phyloP scores from a whole-genome alignment of 1,140 invertebrate species.

The Drosophila pruinosa region DNA sequence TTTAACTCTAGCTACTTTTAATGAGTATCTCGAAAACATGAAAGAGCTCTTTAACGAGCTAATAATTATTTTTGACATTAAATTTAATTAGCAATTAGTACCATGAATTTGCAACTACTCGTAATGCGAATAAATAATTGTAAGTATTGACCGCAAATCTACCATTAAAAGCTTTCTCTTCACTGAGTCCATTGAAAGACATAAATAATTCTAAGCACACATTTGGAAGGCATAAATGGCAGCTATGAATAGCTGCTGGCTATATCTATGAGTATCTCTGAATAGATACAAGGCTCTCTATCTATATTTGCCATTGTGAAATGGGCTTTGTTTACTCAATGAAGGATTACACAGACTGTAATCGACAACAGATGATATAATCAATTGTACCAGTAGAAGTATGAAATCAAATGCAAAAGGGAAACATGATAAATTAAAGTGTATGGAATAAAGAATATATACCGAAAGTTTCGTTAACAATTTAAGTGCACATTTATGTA shows the following conservation, averaged over 20 bases:
- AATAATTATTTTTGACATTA: neutral
- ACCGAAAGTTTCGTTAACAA: constrained; percentile 22
- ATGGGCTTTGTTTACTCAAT: neutral
- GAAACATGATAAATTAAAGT: neutral
- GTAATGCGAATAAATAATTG: neutral
- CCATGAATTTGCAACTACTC: neutral
- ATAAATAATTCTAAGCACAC: constrained; percentile 21
- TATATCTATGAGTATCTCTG: neutral
- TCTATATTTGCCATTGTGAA: neutral
- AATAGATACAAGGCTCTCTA: neutral
- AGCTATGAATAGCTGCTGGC: neutral
- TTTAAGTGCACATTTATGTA: constrained; percentile 20
- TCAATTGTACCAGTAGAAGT: neutral
- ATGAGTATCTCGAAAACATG: neutral
- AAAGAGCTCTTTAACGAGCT: neutral
- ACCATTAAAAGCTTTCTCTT: no score
- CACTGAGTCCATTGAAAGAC: neutral
- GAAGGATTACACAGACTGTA: neutral
- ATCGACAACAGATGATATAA: neutral
- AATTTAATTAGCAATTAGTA: neutral
- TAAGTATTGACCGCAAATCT: neutral
- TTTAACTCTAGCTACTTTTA: neutral
- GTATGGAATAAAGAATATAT: neutral
- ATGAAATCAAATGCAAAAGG: neutral
- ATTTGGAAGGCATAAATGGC: neutral